Base-by-base conservation (phyloP, 2,797 vertebrate genomes). In the Bucorvus abyssinicus region DNA sequence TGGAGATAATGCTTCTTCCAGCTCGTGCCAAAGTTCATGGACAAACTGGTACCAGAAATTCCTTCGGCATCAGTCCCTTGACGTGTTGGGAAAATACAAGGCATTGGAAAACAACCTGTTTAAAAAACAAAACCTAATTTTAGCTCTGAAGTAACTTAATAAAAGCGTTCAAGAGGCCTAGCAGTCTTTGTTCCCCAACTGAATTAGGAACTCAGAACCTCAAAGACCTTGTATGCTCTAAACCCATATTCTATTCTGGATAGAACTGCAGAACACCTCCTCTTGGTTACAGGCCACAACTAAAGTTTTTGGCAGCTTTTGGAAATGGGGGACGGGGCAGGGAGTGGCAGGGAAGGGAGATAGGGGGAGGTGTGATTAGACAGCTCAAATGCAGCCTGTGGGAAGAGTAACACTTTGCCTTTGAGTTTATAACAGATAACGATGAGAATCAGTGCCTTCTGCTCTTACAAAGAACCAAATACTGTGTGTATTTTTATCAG, bases 401-500 rank as follows among this genome's bases (percentile, higher is more conserved):
- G 78, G 30, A n/a, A 64, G 50, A 57, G 32, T n/a, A 63, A 14
- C 4, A 0, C 15, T 79, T 84, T 30, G 52, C n/a, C 12, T 93
- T 74, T 38, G 65, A 78, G 30, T 87, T 84, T 30, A 7, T 63
- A 18, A 20, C 50, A 36, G 40, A 22, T 61, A 34, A 73, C 32
- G 27, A 26, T 56, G 42, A 64, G 40, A 55, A 42, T 84, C 10
- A 12, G 9, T 60, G 45, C 29, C 12, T 87, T 91, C 53, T 87
- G 34, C 73, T 69, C 32, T 75, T 78, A 10, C 0, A 15, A 80
- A 71, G 30, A 70, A 49, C 34, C 16, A 36, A 73, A 26, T 26
- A 3, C 22, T 78, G 4, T 57, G 1, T 91, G 16, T 69, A 7
- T 70, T 89, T 56, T 81, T 42, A 38, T 85, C 98, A 99, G 99